Conservation (phyloP, 2,797 vertebrate species). For the Glossophaga mutica region DNA sequence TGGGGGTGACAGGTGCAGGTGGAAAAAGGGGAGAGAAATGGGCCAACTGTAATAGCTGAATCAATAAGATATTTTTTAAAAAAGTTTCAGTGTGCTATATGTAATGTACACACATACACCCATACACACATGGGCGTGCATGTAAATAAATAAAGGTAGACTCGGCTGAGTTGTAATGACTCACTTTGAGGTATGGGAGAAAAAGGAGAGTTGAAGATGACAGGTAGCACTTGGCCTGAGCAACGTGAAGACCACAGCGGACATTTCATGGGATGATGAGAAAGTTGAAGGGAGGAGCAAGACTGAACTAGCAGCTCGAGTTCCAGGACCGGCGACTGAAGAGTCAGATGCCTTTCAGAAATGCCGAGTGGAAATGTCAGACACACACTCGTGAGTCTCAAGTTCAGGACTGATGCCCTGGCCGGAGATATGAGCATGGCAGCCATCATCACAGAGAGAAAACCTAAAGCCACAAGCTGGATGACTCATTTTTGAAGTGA, state of each 20-base stretch:
- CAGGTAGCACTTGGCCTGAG: background rate
- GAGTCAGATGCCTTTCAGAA: background rate
- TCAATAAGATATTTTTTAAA: no score
- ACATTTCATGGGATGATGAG: background rate
- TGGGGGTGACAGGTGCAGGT: no score
- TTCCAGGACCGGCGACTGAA: fast-evolving
- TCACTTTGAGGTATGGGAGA: background rate
- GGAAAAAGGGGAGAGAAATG: no score
- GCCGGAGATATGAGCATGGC: background rate
- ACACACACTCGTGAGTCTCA: background rate
- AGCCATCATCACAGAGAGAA: background rate
- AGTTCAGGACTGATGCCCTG: background rate
- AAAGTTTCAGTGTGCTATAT: background rate
- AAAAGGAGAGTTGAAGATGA: background rate
- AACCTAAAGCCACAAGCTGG: background rate
- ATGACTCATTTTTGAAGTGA: background rate
- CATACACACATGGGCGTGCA: background rate
- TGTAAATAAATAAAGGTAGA: background rate
- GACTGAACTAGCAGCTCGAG: background rate
- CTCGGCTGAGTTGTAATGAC: background rate
- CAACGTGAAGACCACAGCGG: background rate
- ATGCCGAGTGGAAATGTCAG: fast-evolving
- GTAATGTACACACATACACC: background rate
- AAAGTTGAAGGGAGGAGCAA: background rate
- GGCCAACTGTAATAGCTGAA: no score